phyloP scores from a whole-genome alignment of 1,140 invertebrate species.

The Leptinotarsa lineolata region DNA sequence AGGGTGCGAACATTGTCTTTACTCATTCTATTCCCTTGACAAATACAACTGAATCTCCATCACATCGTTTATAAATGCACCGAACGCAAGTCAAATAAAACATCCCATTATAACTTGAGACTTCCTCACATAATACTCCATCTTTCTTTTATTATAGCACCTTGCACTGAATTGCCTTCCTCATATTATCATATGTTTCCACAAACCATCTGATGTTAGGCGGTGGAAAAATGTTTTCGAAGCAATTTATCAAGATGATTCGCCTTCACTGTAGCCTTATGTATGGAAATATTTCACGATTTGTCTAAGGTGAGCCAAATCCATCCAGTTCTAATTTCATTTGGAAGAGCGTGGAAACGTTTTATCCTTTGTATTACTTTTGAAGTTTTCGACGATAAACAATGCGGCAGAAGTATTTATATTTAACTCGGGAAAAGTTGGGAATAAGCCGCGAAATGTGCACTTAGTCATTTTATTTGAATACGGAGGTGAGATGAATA shows the following conservation, averaged over 20 bases:
- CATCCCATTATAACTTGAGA: conserved; percentile 41
- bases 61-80: conserved; percentile 35
- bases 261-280: conserved; percentile 3
- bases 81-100: conserved; percentile 41
- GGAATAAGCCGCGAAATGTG: not conserved
- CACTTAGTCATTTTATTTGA: not conserved
- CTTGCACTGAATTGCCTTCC: conserved; percentile 5
- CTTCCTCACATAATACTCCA: conserved; percentile 38
- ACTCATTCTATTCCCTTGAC: conserved; percentile 37
- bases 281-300: conserved; percentile 22
- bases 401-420: not conserved
- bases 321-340: conserved; percentile 9
- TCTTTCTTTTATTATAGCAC: conserved; percentile 21
- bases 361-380: not conserved
- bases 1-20: conserved; percentile 7
- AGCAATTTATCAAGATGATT: conserved; percentile 24
- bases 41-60: conserved; percentile 37
- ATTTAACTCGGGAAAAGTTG: not conserved
- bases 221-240: conserved; percentile 1
- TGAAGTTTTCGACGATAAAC: not conserved
- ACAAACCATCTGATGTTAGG: conserved; percentile 20
- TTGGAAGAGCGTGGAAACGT: not conserved
- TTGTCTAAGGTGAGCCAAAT: conserved; percentile 12
- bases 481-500: not conserved
- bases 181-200: conserved; percentile 21